These are phyloP conservation scores for Carabus problematicus DNA, from an alignment of 2,888 invertebrate species.

Conservation along the genomic window DNA sequence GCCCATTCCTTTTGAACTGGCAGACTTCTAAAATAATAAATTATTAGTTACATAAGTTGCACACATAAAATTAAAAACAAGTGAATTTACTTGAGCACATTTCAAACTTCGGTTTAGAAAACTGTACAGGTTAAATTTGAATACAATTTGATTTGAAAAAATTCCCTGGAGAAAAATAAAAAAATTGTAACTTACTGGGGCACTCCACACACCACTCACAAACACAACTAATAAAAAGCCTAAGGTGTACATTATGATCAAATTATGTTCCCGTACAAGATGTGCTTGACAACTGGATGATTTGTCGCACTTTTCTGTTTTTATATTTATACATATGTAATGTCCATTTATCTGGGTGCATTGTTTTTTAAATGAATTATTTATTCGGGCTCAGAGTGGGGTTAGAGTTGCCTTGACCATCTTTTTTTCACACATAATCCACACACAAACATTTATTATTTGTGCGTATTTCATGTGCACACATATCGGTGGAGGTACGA, in stretches of 20 bases:
- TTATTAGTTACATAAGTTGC: background rate
- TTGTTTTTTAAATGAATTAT: constrained; percentile 50
- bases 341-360: constrained; percentile 44
- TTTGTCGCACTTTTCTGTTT: no score
- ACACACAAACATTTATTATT: constrained; percentile 3
- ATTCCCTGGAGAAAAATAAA: no score
- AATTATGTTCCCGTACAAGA: no score
- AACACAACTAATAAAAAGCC: constrained; percentile 27
- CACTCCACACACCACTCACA: constrained; percentile 37
- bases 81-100: no score
- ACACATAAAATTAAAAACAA: no score
- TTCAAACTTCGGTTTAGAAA: no score
- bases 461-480: background rate
- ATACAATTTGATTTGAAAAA: no score
- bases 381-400: constrained; percentile 46
- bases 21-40: constrained; percentile 16
- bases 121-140: no score
- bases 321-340: constrained; percentile 22
- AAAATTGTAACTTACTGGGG: constrained; percentile 42
- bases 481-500: no score
- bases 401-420: constrained; percentile 53
- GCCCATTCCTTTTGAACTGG: constrained; percentile 7
- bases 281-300: no score
- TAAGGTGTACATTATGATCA: no score
- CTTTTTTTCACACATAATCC: constrained; percentile 44